phyloP scores from a whole-genome alignment of 1,140 invertebrate species.

The Eumaeus atala region DNA sequence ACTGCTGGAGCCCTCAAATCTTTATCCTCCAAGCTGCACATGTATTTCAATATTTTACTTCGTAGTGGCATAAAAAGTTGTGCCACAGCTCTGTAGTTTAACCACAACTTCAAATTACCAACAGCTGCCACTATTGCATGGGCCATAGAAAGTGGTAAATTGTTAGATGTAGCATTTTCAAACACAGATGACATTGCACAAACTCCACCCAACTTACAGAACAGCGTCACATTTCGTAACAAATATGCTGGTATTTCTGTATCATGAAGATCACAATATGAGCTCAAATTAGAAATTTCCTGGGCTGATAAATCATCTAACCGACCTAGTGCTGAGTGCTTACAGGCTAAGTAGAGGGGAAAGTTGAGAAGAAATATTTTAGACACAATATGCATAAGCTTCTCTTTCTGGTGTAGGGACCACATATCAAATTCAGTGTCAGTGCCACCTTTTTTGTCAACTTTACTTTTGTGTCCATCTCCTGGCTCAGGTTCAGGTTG shows the following conservation, averaged over 20 bases:
- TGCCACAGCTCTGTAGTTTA: conserved; percentile 91
- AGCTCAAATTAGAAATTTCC: conserved; percentile 84
- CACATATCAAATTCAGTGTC: conserved; percentile 69
- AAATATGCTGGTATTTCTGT: conserved; percentile 93
- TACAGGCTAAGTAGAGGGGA: conserved; percentile 93
- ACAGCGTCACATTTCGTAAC: conserved; percentile 91
- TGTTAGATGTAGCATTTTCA: conserved; percentile 82
- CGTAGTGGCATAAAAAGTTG: conserved; percentile 91
- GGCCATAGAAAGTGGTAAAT: conserved; percentile 88
- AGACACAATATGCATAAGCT: conserved; percentile 84
- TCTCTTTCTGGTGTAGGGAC: conserved; percentile 85
- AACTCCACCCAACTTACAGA: conserved; percentile 92
- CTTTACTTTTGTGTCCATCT: conserved; percentile 28
- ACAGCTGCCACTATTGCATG: conserved; percentile 93
- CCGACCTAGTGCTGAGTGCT: conserved; percentile 85
- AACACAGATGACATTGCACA: conserved; percentile 90
- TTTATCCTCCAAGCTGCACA: conserved; percentile 94
- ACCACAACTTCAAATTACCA: conserved; percentile 95
- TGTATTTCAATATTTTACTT: conserved; percentile 90
- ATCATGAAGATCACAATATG: conserved; percentile 93
- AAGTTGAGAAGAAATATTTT: conserved; percentile 90
- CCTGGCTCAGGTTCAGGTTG: conserved; percentile 23
- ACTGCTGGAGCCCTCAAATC: conserved; percentile 89
- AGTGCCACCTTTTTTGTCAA: conserved; percentile 32
- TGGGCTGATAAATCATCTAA: conserved; percentile 85